These are phyloP conservation scores for Cynocephalus volans DNA, from an alignment of 2,113 vertebrate genomes.

Conservation along the genomic window DNA sequence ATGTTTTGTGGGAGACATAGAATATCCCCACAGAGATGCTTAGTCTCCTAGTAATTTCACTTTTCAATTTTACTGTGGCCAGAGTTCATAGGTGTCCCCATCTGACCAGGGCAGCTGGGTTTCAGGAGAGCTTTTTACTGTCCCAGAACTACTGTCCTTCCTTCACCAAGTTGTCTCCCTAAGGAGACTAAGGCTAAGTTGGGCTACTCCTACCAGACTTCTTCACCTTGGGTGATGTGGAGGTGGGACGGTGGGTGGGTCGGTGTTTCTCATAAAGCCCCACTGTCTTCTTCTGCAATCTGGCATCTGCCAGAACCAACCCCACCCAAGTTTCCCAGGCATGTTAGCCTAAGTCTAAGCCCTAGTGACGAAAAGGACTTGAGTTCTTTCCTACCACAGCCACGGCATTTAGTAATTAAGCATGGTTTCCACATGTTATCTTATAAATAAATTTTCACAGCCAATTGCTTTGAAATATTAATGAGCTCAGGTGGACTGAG, in stretches of 20 bases:
- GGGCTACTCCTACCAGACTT: neutral
- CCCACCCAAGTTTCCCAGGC: neutral
- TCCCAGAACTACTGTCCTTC: neutral
- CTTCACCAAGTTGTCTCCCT: neutral
- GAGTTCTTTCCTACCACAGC: neutral
- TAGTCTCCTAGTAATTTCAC: neutral
- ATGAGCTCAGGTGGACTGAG: neutral
- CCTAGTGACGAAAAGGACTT: neutral
- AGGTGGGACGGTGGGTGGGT: too few species aligned
- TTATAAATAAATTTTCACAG: constrained; percentile 16
- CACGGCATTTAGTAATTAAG: neutral
- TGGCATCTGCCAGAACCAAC: neutral
- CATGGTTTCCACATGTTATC: neutral
- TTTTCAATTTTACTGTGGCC: neutral
- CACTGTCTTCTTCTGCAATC: neutral
- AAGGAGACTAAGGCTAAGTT: neutral
- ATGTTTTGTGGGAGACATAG: neutral
- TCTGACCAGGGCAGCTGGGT: neutral
- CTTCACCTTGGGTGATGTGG: accelerated
- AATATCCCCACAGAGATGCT: neutral
- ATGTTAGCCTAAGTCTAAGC: neutral
- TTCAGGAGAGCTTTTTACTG: neutral
- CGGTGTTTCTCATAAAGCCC: neutral
- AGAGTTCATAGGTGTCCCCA: neutral
- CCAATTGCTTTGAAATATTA: neutral